phyloP scores from a whole-genome alignment of 2,888 invertebrate genomes.

The Eupithecia abbreviata region DNA sequence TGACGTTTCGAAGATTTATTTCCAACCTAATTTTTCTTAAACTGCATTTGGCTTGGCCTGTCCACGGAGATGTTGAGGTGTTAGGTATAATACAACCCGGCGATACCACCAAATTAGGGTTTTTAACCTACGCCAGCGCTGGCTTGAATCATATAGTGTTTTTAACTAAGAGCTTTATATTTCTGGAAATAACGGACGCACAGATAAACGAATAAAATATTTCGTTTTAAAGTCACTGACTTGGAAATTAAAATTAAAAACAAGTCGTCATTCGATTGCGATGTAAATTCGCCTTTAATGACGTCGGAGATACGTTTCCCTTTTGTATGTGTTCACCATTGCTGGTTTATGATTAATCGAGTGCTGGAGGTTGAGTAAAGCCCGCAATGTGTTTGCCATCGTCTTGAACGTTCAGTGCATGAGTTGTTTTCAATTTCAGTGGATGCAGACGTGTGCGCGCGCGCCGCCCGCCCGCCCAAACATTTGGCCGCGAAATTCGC shows the following conservation, averaged over 20 bases:
- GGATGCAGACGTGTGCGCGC: conserved; percentile 49
- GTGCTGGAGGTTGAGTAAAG: conserved; percentile 12
- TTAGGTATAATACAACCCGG: not conserved
- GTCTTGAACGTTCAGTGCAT: conserved; percentile 21
- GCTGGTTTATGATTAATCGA: conserved; percentile 30
- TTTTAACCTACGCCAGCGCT: not conserved
- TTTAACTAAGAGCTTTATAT: conserved; percentile 28
- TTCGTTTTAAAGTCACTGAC: conserved; percentile 72
- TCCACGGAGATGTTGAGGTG: no score
- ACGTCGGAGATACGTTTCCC: conserved; percentile 8
- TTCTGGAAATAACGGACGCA: conserved; percentile 28
- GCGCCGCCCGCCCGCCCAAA: conserved; percentile 63
- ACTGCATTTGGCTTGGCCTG: not conserved
- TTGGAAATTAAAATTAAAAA: conserved; percentile 69
- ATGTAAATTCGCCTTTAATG: conserved; percentile 35
- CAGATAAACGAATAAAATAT: conserved; percentile 47
- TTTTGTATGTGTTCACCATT: conserved; percentile 42
- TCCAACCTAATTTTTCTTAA: not conserved
- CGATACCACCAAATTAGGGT: conserved; percentile 1
- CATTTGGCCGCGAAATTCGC: conserved; percentile 64
- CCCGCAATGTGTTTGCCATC: conserved; percentile 47
- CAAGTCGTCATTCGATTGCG: conserved; percentile 64
- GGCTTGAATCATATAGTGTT: conserved; percentile 3
- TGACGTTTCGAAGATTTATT: not conserved
- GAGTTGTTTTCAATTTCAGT: conserved; percentile 35